Evolutionary conservation across 2,888 invertebrate genomes (phyloP).

Genomic region (Drosophila lutescens): DNA sequence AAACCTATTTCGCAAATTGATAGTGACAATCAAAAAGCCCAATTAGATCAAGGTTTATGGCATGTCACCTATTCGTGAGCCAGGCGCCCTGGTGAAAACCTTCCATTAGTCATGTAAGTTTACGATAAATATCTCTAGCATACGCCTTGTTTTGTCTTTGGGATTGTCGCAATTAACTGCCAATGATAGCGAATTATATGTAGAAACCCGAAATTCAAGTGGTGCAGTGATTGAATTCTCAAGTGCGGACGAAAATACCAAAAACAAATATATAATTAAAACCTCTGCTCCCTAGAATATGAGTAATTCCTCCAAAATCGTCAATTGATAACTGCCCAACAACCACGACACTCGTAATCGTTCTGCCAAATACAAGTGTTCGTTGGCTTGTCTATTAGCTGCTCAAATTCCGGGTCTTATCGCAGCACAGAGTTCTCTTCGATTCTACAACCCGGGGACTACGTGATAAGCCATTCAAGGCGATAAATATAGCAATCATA

Average conservation of each 20-base stretch:
- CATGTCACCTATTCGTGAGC: neutral
- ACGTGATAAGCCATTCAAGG: neutral
- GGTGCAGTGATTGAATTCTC: slow-evolving; percentile 51
- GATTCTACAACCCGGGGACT: neutral
- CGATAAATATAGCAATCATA: neutral
- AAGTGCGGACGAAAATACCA: slow-evolving; percentile 40
- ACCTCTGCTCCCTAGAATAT: slow-evolving; percentile 15
- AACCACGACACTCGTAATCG: slow-evolving; percentile 63
- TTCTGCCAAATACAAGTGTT: slow-evolving; percentile 37
- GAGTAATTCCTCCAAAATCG: slow-evolving; percentile 48
- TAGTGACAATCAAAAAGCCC: slow-evolving; percentile 23
- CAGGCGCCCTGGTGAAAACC: neutral
- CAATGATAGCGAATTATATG: slow-evolving; percentile 11
- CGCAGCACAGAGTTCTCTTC: neutral
- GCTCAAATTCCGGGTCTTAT: slow-evolving; percentile 34
- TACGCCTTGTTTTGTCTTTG: slow-evolving; percentile 30
- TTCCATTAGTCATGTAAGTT: slow-evolving; percentile 45
- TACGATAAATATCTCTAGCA: slow-evolving; percentile 10
- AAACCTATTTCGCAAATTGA: slow-evolving; percentile 41
- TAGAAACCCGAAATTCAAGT: slow-evolving; percentile 8
- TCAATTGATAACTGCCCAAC: slow-evolving; percentile 23
- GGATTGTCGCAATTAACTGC: slow-evolving; percentile 19
- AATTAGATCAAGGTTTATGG: slow-evolving; percentile 28
- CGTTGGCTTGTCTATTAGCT: slow-evolving; percentile 31
- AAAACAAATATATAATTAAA: slow-evolving; percentile 28